Conservation (phyloP, 2,797 vertebrate genomes). For the Gallinago solitaria region DNA sequence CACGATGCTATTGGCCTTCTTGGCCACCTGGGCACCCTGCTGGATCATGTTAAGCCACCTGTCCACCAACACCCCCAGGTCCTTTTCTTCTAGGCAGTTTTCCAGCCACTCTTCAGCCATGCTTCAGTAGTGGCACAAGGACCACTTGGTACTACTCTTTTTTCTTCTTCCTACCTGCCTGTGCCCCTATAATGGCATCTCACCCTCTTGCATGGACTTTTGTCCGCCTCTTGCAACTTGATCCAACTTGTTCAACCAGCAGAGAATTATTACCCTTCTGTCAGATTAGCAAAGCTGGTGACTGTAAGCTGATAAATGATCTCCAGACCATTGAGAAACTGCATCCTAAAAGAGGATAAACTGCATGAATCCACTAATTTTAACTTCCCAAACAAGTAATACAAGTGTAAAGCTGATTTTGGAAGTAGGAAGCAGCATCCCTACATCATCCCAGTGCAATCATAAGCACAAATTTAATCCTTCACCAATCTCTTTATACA, state of each 20-base stretch:
- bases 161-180: not conserved
- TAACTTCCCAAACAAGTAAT: not conserved
- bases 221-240: not conserved
- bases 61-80: too few relatives aligned
- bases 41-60: too few relatives aligned
- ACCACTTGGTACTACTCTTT: not conserved
- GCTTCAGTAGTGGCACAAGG: not conserved
- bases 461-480: not conserved
- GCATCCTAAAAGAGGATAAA: not conserved
- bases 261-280: not conserved
- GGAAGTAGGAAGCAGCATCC: not conserved
- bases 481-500: not conserved
- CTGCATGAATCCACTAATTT: not conserved
- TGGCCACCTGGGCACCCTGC: too few relatives aligned
- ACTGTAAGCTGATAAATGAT: not conserved
- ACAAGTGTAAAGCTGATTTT: not conserved
- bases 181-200: not conserved
- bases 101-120: too few relatives aligned
- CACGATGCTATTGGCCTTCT: too few relatives aligned
- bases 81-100: too few relatives aligned
- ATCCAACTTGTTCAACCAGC: not conserved
- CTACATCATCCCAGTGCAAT: not conserved
- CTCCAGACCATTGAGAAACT: not conserved
- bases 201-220: not conserved
- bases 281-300: not conserved